Evolutionary conservation across 2,888 invertebrate species (phyloP).

Genomic region (Alloscopus bannaensis): DNA sequence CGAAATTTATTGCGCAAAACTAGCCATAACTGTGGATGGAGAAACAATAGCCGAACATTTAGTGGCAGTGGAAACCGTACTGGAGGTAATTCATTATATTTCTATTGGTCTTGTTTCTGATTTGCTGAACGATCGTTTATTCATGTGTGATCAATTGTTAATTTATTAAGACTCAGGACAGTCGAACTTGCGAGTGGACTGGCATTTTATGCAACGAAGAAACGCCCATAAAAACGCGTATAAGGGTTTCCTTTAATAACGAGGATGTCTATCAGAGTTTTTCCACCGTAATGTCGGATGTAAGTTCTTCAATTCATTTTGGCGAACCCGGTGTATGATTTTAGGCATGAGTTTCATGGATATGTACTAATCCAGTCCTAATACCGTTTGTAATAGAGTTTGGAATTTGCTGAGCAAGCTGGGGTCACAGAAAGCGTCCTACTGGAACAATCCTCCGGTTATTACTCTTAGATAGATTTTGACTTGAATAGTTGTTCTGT

Average conservation of each 20-base stretch:
- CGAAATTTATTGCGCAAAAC: conserved; percentile 65
- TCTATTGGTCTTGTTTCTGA: neutral
- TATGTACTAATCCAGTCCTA: too few relatives aligned
- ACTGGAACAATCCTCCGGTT: conserved; percentile 31
- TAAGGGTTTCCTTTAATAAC: conserved; percentile 55
- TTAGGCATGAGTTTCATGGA: too few relatives aligned
- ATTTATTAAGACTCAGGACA: neutral
- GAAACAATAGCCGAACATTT: conserved; percentile 62
- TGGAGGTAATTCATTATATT: conserved; percentile 38
- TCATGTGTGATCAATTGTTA: neutral
- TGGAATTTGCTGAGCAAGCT: conserved; percentile 66
- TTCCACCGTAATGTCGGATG: conserved; percentile 64
- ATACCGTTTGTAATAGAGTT: too few relatives aligned
- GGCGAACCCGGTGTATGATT: too few relatives aligned
- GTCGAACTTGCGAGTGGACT: conserved; percentile 65
- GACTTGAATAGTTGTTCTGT: too few relatives aligned
- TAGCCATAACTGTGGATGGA: conserved; percentile 50
- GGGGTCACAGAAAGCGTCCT: conserved; percentile 63
- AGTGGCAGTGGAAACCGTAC: conserved; percentile 62
- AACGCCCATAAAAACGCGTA: conserved; percentile 51
- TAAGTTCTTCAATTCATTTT: conserved; percentile 44
- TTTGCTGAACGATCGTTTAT: neutral
- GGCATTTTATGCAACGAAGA: conserved; percentile 43
- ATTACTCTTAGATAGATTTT: conserved; percentile 17
- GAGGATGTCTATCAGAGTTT: conserved; percentile 65